A percentile compares a stretch with the other conserved stretches of the same genome.
phyloP scores from a whole-genome alignment of 2,113 vertebrate genomes.

The Xyrauchen texanus region DNA sequence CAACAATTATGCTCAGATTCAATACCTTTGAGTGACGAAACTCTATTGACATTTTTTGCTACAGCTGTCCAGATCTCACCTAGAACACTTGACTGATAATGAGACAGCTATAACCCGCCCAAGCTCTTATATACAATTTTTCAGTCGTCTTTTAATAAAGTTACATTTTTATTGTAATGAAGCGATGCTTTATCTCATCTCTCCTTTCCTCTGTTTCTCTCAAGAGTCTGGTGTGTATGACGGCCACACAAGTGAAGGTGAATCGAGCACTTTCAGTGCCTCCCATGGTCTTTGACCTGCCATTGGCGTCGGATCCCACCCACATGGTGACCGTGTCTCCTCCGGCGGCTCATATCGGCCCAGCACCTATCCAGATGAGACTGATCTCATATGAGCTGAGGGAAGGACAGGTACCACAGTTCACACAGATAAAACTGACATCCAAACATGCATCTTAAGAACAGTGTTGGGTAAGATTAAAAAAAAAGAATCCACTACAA shows the following conservation, averaged over 20 bases:
- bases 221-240: slow-evolving; percentile 85
- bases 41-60: not conserved
- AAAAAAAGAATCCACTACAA: too few relatives aligned
- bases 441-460: too few relatives aligned
- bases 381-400: slow-evolving; percentile 87
- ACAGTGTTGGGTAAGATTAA: too few relatives aligned
- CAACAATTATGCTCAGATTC: not conserved
- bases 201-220: slow-evolving; percentile 46
- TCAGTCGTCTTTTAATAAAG: not conserved
- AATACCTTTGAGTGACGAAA: not conserved
- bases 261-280: slow-evolving; percentile 83
- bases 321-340: slow-evolving; percentile 78
- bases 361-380: slow-evolving; percentile 79
- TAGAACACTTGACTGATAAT: not conserved
- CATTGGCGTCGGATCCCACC: slow-evolving; percentile 75
- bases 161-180: not conserved
- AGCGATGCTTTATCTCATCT: slow-evolving; percentile 54
- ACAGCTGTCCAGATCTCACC: slow-evolving; percentile 7
- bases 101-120: not conserved
- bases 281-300: slow-evolving; percentile 80
- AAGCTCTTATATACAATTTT: not conserved
- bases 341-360: slow-evolving; percentile 81
- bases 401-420: slow-evolving; percentile 83
- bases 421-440: too few relatives aligned
- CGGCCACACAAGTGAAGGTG: slow-evolving; percentile 82